Evolutionary conservation across 2,888 invertebrate genomes (phyloP).

Genomic region (Rambutsinella grinnellia): DNA sequence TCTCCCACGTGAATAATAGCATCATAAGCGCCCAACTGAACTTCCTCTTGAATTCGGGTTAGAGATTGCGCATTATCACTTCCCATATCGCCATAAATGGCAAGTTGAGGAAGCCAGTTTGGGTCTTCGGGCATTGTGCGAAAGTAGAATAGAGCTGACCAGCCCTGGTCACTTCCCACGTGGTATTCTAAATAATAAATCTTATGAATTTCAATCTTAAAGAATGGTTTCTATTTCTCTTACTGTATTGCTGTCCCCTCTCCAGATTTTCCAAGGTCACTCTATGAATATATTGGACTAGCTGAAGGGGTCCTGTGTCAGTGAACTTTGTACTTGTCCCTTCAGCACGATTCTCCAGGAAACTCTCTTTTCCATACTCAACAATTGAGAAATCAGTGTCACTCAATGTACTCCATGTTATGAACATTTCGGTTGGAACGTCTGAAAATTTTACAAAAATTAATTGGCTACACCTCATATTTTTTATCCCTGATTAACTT

Average conservation of each 20-base stretch:
- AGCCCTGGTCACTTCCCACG: slow-evolving; percentile 83
- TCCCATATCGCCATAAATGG: slow-evolving; percentile 95
- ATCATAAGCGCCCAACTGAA: slow-evolving; percentile 84
- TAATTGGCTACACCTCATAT: neutral
- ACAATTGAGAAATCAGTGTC: slow-evolving; percentile 49
- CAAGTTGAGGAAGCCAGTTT: slow-evolving; percentile 85
- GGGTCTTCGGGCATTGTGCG: slow-evolving; percentile 77
- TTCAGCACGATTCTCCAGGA: slow-evolving; percentile 23
- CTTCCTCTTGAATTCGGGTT: slow-evolving; percentile 85
- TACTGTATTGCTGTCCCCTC: slow-evolving; percentile 59
- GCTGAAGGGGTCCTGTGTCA: slow-evolving; percentile 50
- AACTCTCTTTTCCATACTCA: slow-evolving; percentile 53
- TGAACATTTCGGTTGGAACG: slow-evolving; percentile 56
- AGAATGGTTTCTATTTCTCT: neutral
- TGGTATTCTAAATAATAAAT: slow-evolving; percentile 77
- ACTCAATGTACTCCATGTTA: slow-evolving; percentile 64
- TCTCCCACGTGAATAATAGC: slow-evolving; percentile 93
- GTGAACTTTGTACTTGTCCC: slow-evolving; percentile 49
- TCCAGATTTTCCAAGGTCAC: slow-evolving; percentile 53
- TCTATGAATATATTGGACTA: slow-evolving; percentile 62
- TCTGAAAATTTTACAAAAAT: slow-evolving; percentile 19
- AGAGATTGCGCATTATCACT: slow-evolving; percentile 91
- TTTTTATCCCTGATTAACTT: slow-evolving; percentile 11
- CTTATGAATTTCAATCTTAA: neutral
- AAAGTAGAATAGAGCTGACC: slow-evolving; percentile 86